Conservation (phyloP, 2,888 invertebrate species). For the Allolobophora icterica region DNA sequence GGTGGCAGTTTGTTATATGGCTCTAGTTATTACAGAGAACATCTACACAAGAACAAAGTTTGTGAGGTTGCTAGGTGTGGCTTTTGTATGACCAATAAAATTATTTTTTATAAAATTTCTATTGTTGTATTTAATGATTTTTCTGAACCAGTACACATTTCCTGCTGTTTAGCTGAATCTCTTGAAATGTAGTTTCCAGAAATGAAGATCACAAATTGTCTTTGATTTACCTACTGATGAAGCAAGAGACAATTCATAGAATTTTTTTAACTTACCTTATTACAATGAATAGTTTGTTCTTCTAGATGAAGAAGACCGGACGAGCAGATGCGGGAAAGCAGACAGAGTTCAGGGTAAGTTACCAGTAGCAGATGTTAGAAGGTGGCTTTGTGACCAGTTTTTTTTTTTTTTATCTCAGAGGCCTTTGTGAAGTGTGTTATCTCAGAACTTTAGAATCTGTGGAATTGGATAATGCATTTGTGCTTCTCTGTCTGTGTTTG, state of each 20-base stretch:
- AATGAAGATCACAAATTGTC: not conserved
- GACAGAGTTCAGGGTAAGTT: slow-evolving; percentile 42
- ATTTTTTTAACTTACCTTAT: not conserved
- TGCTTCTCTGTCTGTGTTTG: no score
- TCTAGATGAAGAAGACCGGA: slow-evolving; percentile 33
- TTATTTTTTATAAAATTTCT: slow-evolving; percentile 28
- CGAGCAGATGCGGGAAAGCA: slow-evolving; percentile 40
- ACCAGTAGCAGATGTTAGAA: not conserved
- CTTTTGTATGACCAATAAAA: not conserved
- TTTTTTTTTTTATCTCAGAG: no score
- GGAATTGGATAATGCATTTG: not conserved
- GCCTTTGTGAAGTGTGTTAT: no score
- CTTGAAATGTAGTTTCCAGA: not conserved
- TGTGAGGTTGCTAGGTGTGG: not conserved
- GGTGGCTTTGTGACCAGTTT: not conserved
- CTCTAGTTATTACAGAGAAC: not conserved
- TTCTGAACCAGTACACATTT: not conserved
- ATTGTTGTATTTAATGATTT: not conserved
- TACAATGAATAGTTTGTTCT: not conserved
- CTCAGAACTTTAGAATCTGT: not conserved
- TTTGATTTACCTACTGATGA: not conserved
- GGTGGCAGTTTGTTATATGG: not conserved
- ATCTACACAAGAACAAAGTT: not conserved
- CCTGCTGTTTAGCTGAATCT: not conserved
- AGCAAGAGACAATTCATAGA: not conserved